A percentile compares a stretch with the other conserved stretches of the same genome.
These are phyloP conservation scores for Eriosoma lanigerum DNA, from an alignment of 1,140 invertebrate genomes.

Conservation along the genomic window DNA sequence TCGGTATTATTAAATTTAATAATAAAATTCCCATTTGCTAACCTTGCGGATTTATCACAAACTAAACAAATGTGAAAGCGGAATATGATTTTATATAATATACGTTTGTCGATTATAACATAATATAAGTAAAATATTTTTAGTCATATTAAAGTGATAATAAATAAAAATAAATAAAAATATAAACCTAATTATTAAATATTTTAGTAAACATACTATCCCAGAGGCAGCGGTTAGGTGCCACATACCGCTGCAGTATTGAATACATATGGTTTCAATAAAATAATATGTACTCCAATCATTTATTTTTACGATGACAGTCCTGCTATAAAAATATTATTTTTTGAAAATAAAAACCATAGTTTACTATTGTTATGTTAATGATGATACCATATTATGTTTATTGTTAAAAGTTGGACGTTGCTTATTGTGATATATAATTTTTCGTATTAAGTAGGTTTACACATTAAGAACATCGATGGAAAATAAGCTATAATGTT, in stretches of 20 bases:
- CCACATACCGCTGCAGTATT: neutral
- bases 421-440: neutral
- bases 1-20: no score
- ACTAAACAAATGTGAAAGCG: no score
- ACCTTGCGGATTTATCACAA: no score
- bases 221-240: neutral
- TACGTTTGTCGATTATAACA: no score
- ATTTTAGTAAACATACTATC: no score
- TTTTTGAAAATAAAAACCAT: slow-evolving; percentile 4
- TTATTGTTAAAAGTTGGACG: slow-evolving; percentile 4
- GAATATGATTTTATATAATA: no score
- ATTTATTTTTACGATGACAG: slow-evolving; percentile 32
- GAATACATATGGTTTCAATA: neutral
- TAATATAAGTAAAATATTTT: no score
- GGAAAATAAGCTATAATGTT: neutral
- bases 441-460: neutral
- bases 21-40: no score
- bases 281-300: slow-evolving; percentile 18
- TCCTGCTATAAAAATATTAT: neutral
- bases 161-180: no score
- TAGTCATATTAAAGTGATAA: no score
- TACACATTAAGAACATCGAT: neutral
- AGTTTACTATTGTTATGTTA: slow-evolving; percentile 13
- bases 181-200: no score
- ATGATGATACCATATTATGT: slow-evolving; percentile 15